A percentile compares a stretch with the other conserved stretches of the same genome.
Evolutionary conservation across 2,797 vertebrate species (phyloP).

Genomic region (Catharus ustulatus): DNA sequence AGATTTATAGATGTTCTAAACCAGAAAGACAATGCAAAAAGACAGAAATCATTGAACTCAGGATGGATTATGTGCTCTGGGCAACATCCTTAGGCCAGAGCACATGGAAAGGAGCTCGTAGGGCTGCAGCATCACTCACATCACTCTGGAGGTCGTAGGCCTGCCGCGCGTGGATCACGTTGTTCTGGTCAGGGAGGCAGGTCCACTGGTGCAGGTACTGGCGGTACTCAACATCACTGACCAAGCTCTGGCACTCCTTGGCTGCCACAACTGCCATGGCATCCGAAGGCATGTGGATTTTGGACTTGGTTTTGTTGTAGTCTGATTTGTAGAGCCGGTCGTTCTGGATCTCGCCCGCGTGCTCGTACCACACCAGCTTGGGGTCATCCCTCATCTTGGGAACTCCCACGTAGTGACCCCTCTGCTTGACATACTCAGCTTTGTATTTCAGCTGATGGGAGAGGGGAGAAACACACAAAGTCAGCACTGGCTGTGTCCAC

Average conservation of each 20-base stretch:
- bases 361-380: slow-evolving; percentile 89
- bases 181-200: slow-evolving; percentile 86
- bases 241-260: slow-evolving; percentile 83
- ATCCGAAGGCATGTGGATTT: slow-evolving; percentile 82
- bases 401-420: slow-evolving; percentile 88
- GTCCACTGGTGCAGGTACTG: slow-evolving; percentile 86
- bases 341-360: slow-evolving; percentile 90
- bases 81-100: not conserved
- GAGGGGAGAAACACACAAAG: not conserved
- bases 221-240: slow-evolving; percentile 83
- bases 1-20: slow-evolving; percentile 89
- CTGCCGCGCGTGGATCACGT: slow-evolving; percentile 85
- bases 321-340: slow-evolving; percentile 87
- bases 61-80: accelerated
- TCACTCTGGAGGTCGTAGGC: slow-evolving; percentile 88
- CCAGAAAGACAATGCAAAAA: not conserved
- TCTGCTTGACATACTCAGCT: slow-evolving; percentile 83
- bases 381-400: slow-evolving; percentile 83
- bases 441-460: slow-evolving; percentile 88
- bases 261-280: slow-evolving; percentile 82
- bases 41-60: not conserved
- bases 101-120: accelerated
- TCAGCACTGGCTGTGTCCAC: not conserved
- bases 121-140: slow-evolving; percentile 75
- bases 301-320: slow-evolving; percentile 86